Base-by-base conservation (phyloP, 2,113 vertebrate genomes). In the Chaenocephalus aceratus region DNA sequence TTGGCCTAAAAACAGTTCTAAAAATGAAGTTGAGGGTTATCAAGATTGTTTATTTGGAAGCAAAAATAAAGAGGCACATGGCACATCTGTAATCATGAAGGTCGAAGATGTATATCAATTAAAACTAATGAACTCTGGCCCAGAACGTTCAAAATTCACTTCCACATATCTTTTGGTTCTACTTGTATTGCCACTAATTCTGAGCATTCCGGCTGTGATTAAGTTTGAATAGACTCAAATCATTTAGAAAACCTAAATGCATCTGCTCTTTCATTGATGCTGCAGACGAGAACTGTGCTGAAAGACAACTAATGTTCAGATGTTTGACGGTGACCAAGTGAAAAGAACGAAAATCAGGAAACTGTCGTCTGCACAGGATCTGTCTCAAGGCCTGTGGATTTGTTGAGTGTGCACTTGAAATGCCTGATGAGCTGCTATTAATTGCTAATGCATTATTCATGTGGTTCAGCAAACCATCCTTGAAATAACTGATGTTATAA, bases 371-470 rank as follows among this genome's bases (percentile, higher is more conserved):
- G 18, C 2, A 0, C 49, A 45, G 46, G 61, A 56, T 81, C 44
- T 71, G 58, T 83, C 76, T 92, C 66, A 10, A 73, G 81, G 82
- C 72, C 53, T 67, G 53, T 60, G 68, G 73, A 84, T 82, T 80
- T 84, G 85, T 90, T 73, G 81, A 89, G 84, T 80, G 56, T 69
- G 82, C 83, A 86, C 75, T 82, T 79, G 82, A 93, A 90, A 89
- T 88, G 81, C 76, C 69, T 86, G 84, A 89, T 88, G 79, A 90
- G 82, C 41, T 62, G 36, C 76, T 65, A 90, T 88, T 92, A 94
- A 89, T 88, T 93, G 69, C 53, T 52, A 48, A 88, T 92, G 74
- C 75, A 95, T 93, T 88, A 94, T 94, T 94, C 90, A 94, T 87
- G 59, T 18, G 34, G 46, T 77, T 85, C 81, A 83, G 82, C 70